A percentile compares a stretch with the other conserved stretches of the same genome.
Evolutionary conservation across 1,140 invertebrate genomes (phyloP).

Genomic region (Heliconius himera): DNA sequence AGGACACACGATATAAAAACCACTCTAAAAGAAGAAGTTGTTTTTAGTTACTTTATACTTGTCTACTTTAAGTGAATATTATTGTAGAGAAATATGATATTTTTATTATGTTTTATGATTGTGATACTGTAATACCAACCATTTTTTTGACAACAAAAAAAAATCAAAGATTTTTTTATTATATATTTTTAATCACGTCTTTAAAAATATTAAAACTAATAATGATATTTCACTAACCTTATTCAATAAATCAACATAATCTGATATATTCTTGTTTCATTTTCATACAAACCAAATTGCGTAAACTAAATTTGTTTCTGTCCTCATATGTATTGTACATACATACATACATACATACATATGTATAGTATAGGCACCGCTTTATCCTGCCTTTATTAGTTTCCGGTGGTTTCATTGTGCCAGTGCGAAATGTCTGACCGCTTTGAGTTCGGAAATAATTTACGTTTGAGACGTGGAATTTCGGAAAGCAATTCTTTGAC

Average conservation of each 20-base stretch:
- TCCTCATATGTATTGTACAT: neutral
- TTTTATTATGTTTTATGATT: too few relatives aligned
- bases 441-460: slow-evolving; percentile 30
- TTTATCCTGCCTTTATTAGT: slow-evolving; percentile 39
- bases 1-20: neutral
- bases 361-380: slow-evolving; percentile 1
- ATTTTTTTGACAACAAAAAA: too few relatives aligned
- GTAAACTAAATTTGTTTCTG: neutral
- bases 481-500: neutral
- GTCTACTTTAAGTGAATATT: neutral
- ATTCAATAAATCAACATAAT: too few relatives aligned
- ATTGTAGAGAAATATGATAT: neutral
- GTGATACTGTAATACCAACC: too few relatives aligned
- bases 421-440: slow-evolving; percentile 23
- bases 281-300: neutral
- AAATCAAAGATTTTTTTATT: too few relatives aligned
- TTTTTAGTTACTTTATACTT: neutral
- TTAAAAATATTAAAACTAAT: too few relatives aligned
- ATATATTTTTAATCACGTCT: too few relatives aligned
- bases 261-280: neutral
- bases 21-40: neutral
- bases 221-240: too few relatives aligned
- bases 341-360: neutral
- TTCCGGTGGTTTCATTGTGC: slow-evolving; percentile 35
- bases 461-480: slow-evolving; percentile 14